A percentile compares a stretch with the other conserved stretches of the same genome.
Conservation (phyloP, 2,113 vertebrate species). For the Brachyistius frenatus region DNA sequence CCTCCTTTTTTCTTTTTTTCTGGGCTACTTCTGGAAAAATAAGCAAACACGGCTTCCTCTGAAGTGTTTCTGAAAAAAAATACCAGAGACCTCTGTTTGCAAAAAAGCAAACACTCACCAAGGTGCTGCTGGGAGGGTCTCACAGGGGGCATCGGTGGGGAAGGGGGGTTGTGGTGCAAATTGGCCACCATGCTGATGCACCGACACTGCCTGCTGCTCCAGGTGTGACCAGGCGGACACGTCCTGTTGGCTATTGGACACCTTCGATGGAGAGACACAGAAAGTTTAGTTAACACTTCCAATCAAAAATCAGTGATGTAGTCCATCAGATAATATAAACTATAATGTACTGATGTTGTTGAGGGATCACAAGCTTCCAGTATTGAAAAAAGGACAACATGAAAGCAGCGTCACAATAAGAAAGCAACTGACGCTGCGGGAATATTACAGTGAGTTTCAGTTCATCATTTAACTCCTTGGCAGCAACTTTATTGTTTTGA, state of each 20-base stretch:
- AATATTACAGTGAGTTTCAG: too few species aligned
- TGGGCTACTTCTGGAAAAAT: not conserved
- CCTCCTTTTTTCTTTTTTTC: not conserved
- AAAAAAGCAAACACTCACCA: slow-evolving; percentile 81
- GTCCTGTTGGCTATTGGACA: slow-evolving; percentile 91
- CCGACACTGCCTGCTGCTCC: slow-evolving; percentile 90
- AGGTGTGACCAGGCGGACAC: slow-evolving; percentile 89
- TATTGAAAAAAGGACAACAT: too few species aligned
- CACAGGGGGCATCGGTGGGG: slow-evolving; percentile 81
- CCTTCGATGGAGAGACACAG: slow-evolving; percentile 75
- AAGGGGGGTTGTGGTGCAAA: slow-evolving; percentile 84
- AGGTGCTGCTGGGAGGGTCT: slow-evolving; percentile 65
- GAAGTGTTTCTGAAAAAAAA: not conserved
- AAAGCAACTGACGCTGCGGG: too few species aligned
- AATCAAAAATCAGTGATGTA: not conserved
- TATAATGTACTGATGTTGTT: not conserved
- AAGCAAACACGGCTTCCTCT: not conserved
- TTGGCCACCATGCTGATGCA: slow-evolving; percentile 80
- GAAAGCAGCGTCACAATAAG: too few species aligned
- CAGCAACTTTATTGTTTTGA: too few species aligned
- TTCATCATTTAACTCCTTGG: too few species aligned
- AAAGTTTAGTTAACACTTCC: not conserved
- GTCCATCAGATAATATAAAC: not conserved
- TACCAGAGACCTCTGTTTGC: too few species aligned
- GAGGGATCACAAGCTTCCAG: not conserved